A percentile compares a stretch with the other conserved stretches of the same genome.
phyloP scores from a whole-genome alignment of 2,888 invertebrate species.

The Conops quadrifasciatus region DNA sequence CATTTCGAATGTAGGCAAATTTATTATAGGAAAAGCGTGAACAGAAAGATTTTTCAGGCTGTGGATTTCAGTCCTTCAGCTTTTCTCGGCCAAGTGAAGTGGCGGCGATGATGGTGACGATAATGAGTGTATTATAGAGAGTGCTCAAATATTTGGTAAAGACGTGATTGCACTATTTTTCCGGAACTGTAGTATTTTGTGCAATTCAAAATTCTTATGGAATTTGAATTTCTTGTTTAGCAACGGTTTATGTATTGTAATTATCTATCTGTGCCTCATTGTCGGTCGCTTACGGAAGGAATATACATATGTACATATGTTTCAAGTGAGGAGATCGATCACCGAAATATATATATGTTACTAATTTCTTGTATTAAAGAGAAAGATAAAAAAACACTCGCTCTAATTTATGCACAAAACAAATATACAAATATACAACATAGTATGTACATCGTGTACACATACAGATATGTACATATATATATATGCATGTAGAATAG shows the following conservation, averaged over 20 bases:
- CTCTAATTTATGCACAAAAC: conserved; percentile 31
- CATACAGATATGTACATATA: no score
- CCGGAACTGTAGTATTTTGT: no score
- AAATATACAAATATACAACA: conserved; percentile 37
- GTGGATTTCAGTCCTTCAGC: conserved; percentile 25
- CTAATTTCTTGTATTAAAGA: conserved; percentile 22
- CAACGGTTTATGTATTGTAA: no score
- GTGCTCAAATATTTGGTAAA: no score
- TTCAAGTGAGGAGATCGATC: background rate
- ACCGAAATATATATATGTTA: background rate
- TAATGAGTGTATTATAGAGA: no score
- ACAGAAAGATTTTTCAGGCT: conserved; percentile 13
- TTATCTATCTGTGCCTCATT: no score
- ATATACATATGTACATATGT: background rate
- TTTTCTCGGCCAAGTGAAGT: conserved; percentile 12
- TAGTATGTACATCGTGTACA: background rate
- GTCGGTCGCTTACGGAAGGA: no score
- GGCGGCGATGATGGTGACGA: no score
- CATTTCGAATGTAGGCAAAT: conserved; percentile 8
- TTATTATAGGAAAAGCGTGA: conserved; percentile 12
- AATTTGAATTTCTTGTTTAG: no score
- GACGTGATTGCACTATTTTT: no score
- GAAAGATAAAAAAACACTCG: conserved; percentile 9
- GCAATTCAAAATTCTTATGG: no score
- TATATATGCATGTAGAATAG: background rate